phyloP scores from a whole-genome alignment of 1,140 invertebrate species.

The Oncopeltus fasciatus region DNA sequence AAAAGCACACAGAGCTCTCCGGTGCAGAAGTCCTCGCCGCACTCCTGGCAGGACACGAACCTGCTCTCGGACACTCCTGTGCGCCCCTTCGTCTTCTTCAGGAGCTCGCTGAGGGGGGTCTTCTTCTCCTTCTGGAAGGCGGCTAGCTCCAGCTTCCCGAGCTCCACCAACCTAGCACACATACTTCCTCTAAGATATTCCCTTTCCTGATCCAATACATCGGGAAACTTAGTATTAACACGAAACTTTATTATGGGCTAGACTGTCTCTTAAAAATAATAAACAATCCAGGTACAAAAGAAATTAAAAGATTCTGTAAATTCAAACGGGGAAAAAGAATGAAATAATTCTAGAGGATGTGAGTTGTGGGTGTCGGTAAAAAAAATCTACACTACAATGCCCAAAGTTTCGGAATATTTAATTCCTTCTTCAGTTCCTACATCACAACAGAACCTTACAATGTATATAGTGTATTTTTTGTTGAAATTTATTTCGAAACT shows the following conservation, averaged over 20 bases:
- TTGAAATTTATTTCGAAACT: too few relatives aligned
- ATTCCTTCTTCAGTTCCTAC: too few relatives aligned
- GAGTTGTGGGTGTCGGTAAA: too few relatives aligned
- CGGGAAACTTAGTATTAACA: not conserved
- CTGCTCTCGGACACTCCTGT: slow-evolving; percentile 62
- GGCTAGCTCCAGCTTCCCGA: slow-evolving; percentile 59
- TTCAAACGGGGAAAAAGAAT: not conserved
- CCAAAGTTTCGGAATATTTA: too few relatives aligned
- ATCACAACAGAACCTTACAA: too few relatives aligned
- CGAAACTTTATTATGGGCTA: not conserved
- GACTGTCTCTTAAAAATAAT: too few relatives aligned
- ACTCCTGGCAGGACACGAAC: slow-evolving; percentile 56
- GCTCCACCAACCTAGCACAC: slow-evolving; percentile 43
- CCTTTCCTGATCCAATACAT: not conserved
- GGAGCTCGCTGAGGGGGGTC: slow-evolving; percentile 32
- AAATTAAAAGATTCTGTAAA: too few relatives aligned
- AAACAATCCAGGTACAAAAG: too few relatives aligned
- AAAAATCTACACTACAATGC: too few relatives aligned
- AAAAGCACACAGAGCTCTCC: slow-evolving; percentile 38
- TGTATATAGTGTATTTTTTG: too few relatives aligned
- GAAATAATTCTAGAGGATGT: not conserved
- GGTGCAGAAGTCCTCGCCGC: slow-evolving; percentile 71
- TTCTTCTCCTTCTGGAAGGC: slow-evolving; percentile 49
- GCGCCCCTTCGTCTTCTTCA: slow-evolving; percentile 56
- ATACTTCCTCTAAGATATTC: not conserved